A percentile compares a stretch with the other conserved stretches of the same genome.
phyloP scores from a whole-genome alignment of 2,797 vertebrate genomes.

The Parambassis ranga region DNA sequence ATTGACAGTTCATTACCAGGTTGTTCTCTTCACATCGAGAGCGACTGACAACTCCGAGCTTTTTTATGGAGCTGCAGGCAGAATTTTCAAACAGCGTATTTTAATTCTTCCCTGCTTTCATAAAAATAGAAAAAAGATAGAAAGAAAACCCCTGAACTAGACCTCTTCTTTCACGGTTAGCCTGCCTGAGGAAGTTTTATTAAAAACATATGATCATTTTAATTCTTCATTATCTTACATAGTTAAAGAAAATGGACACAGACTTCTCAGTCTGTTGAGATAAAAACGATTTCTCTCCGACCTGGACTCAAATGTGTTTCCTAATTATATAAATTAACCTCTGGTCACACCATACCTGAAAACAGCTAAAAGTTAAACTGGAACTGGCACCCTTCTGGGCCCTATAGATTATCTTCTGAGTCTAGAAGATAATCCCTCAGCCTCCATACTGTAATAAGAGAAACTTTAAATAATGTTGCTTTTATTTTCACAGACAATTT shows the following conservation, averaged over 20 bases:
- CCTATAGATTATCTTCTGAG: no score
- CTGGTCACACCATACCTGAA: no score
- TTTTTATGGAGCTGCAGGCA: background rate
- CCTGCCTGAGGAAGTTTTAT: background rate
- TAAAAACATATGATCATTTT: background rate
- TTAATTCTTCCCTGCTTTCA: slow-evolving; percentile 2
- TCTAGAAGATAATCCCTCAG: no score
- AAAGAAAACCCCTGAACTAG: background rate
- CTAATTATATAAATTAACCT: no score
- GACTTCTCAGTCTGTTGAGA: background rate
- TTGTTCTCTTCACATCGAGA: slow-evolving; percentile 33
- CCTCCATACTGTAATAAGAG: background rate
- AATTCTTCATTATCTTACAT: background rate
- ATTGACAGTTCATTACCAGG: slow-evolving; percentile 69
- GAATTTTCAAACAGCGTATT: slow-evolving; percentile 16
- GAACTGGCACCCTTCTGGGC: no score
- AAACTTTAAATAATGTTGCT: background rate
- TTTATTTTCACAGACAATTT: background rate
- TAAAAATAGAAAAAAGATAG: background rate
- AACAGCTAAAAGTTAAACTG: no score
- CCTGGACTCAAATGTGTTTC: no score
- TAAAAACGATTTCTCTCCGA: no score
- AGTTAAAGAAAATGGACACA: background rate
- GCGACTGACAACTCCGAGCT: slow-evolving; percentile 25
- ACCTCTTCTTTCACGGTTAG: background rate